Evolutionary conservation across 1,140 invertebrate genomes (phyloP), one percentile per base, ranked within the genome.

Genomic region (Lepidurus apus): DNA sequence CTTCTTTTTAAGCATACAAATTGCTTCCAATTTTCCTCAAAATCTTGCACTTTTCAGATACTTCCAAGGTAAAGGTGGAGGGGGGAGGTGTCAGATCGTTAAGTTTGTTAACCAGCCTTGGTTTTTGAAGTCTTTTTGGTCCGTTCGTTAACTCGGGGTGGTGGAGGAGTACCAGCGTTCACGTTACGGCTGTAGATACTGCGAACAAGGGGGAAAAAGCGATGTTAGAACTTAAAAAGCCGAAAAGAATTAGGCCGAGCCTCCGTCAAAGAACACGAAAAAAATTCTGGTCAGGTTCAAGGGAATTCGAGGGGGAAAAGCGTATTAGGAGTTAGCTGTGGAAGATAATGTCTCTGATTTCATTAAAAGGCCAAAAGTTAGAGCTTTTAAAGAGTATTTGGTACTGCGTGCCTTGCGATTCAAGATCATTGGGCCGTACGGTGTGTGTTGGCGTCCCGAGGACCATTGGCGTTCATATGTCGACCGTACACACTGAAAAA

Each of bases 41-140:
- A 65, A n/a, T n/a, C 13, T 17, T 17, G 8, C 17, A 65, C 53
- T 9, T 65, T 21, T 11, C 13, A 17, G 53, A n/a, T 65, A 65
- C 34, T 34, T 34, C 34, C 1, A 34, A 34, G 34, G 3, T 34
- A 34, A 34, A 34, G 34, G 34, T 34, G 34, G 53, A 65, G 21
- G 53, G 8, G 21, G 17, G 7, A 13, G 7, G 9, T 65, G 53
- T 65, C 53, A 65, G 53, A 65, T 65, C 53, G 53, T 65, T n/a
- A 47, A 47, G 21, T n/a, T 65, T 17, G 13, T 65, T 17, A 65
- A 11, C 53, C 53, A 65, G 76, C 26, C 53, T 79, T 79, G 24
- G 73, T 34, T 45, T 79, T 79, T 26, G 78, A 79, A 74, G 24
- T 79, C 74, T 79, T 79, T 43, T 79, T 79, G 26, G 78, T 79